Percentiles rank a stretch among this genome's conserved stretches.
These are phyloP conservation scores for Hirudinaria manillensis DNA, from an alignment of 2,888 invertebrate species.

Conservation along the genomic window DNA sequence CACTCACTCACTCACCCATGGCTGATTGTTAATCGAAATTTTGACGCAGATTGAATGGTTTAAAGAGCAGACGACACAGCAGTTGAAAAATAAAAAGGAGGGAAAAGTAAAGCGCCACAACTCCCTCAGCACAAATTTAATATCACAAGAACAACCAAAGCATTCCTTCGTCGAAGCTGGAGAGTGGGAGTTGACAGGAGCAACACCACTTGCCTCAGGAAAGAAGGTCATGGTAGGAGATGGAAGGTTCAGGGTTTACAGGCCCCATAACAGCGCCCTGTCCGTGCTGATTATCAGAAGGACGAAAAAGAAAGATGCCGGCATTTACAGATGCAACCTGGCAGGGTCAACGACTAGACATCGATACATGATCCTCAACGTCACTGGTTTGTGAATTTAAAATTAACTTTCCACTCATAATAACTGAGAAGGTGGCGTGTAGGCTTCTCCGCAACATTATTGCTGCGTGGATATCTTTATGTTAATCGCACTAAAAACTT, in stretches of 20 bases:
- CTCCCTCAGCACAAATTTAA: neutral
- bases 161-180: conserved; percentile 13
- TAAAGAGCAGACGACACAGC: conserved; percentile 28
- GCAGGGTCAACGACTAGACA: conserved; percentile 40
- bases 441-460: neutral
- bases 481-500: no score
- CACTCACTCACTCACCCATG: neutral
- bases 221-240: conserved; percentile 39
- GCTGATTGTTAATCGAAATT: neutral
- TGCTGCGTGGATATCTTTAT: neutral
- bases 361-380: conserved; percentile 42
- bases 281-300: conserved; percentile 42
- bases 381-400: conserved; percentile 42
- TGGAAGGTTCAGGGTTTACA: conserved; percentile 39
- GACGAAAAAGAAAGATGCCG: conserved; percentile 41
- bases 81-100: neutral
- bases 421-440: neutral
- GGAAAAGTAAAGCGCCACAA: neutral
- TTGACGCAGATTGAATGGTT: conserved; percentile 34
- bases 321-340: conserved; percentile 42
- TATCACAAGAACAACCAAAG: neutral
- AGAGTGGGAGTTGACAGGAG: conserved; percentile 21
- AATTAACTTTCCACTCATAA: neutral
- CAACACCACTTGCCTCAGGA: conserved; percentile 38
- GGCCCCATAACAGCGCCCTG: conserved; percentile 41